These are phyloP conservation scores for Brachionus asplanchnoidis DNA, from an alignment of 1,140 invertebrate genomes.

Conservation along the genomic window DNA sequence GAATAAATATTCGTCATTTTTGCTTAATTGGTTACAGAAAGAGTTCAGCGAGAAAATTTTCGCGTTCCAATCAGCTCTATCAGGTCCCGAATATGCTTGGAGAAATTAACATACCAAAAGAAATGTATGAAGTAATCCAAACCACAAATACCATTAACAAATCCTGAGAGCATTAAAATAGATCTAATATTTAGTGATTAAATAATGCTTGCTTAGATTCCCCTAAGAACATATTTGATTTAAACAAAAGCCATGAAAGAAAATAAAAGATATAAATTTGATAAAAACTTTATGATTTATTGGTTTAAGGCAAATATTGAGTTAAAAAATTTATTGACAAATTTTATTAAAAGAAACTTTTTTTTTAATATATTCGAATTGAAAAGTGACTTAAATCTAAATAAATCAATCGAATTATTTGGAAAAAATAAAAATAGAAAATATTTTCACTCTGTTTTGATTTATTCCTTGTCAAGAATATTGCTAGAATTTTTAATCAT, in stretches of 20 bases:
- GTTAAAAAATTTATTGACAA: background rate
- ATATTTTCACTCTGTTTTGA: background rate
- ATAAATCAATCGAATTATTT: background rate
- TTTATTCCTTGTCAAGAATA: background rate
- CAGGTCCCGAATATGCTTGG: background rate
- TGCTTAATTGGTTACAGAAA: background rate
- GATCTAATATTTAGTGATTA: background rate
- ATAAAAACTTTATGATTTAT: background rate
- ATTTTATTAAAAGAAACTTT: background rate
- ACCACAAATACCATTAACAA: background rate
- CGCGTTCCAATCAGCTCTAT: no score
- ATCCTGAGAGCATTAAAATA: background rate
- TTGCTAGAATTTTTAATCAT: background rate
- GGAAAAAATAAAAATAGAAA: background rate
- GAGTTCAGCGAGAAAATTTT: background rate
- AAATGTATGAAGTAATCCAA: background rate
- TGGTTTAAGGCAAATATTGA: background rate
- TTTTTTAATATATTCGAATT: background rate
- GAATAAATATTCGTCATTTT: background rate
- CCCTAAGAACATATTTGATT: background rate
- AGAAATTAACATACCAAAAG: background rate
- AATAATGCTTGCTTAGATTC: background rate
- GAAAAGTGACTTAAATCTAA: background rate
- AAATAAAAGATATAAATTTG: conserved; percentile 1
- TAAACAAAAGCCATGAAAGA: background rate